Evolutionary conservation across 2,113 vertebrate genomes (phyloP).

Genomic region (Nannospalax galili): DNA sequence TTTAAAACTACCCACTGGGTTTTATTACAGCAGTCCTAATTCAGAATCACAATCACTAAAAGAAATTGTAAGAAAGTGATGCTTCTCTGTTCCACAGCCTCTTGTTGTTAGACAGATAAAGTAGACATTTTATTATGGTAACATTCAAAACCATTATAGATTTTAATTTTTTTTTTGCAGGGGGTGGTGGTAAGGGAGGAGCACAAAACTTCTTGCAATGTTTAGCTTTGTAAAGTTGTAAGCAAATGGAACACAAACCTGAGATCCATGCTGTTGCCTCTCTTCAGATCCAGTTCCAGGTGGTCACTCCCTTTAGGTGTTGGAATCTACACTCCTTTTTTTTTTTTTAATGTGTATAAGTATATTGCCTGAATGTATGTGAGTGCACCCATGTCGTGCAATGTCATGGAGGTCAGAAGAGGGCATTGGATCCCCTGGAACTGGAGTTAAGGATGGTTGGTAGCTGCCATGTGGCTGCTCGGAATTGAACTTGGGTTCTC

Average conservation of each 20-base stretch:
- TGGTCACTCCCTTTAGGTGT: neutral
- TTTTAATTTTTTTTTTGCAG: neutral
- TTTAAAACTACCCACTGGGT: neutral
- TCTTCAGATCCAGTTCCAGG: neutral
- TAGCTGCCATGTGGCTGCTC: too few relatives aligned
- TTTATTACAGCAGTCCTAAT: neutral
- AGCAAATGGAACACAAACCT: neutral
- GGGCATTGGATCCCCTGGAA: too few relatives aligned
- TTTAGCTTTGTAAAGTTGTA: neutral
- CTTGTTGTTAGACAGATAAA: slow-evolving; percentile 1
- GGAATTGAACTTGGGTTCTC: too few relatives aligned
- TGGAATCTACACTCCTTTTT: too few relatives aligned
- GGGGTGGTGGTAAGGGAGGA: neutral
- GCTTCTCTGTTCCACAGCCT: neutral
- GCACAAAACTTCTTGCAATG: neutral
- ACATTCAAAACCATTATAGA: neutral
- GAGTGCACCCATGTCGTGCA: too few relatives aligned
- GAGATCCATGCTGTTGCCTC: neutral
- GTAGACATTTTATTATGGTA: neutral
- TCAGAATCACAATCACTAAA: neutral
- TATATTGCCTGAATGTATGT: too few relatives aligned
- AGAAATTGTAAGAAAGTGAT: neutral
- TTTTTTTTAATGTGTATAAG: too few relatives aligned
- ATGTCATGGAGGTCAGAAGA: too few relatives aligned
- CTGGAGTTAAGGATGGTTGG: too few relatives aligned